A percentile compares a stretch with the other conserved stretches of the same genome.
These are phyloP conservation scores for Caiman crocodilus DNA, from an alignment of 2,797 vertebrate genomes.

Conservation along the genomic window DNA sequence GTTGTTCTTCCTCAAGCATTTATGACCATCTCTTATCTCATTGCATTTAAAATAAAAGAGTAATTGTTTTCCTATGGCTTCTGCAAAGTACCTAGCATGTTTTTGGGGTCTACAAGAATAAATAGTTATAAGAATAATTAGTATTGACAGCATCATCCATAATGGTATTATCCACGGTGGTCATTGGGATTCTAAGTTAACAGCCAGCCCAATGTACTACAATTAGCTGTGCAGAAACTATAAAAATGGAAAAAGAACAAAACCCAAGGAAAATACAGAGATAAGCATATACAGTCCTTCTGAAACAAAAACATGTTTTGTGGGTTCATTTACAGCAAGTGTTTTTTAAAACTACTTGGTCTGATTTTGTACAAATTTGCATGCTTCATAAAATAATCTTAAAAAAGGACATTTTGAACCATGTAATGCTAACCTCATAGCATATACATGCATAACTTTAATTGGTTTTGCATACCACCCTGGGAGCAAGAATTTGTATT, in stretches of 20 bases:
- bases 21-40: conserved; percentile 14
- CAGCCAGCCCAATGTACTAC: not conserved
- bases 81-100: not conserved
- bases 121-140: conserved; percentile 11
- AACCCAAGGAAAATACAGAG: conserved; percentile 2
- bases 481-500: no score
- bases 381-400: not conserved
- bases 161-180: not conserved
- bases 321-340: not conserved
- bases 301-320: not conserved
- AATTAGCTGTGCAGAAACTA: not conserved
- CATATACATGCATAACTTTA: no score
- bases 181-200: conserved; percentile 28
- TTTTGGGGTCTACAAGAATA: conserved; percentile 12
- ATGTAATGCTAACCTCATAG: not conserved
- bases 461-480: no score
- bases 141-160: not conserved
- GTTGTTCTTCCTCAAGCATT: not conserved
- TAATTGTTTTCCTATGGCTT: not conserved
- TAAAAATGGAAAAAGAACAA: not conserved
- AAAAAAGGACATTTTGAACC: not conserved
- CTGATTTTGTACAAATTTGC: not conserved
- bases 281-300: not conserved
- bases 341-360: not conserved
- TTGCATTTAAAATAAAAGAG: conserved; percentile 33